These are phyloP conservation scores for Anguilla obscura DNA, from an alignment of 2,797 vertebrate genomes.

Conservation along the genomic window DNA sequence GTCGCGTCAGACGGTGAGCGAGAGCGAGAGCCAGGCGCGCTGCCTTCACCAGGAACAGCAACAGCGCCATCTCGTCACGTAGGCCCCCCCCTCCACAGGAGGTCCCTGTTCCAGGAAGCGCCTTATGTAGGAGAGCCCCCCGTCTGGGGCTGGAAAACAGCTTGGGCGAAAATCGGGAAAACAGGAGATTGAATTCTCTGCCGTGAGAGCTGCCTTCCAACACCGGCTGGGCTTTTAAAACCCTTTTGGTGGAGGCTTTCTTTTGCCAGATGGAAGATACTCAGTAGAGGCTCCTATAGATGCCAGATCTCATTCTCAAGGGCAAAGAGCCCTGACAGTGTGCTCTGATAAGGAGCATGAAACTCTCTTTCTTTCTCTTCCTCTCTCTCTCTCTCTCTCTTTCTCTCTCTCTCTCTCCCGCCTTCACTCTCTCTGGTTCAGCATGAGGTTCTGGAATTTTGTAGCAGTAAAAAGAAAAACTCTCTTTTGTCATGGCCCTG, in stretches of 20 bases:
- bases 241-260: background rate
- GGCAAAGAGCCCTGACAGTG: constrained; percentile 26
- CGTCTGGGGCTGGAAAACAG: constrained; percentile 14
- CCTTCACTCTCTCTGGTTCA: background rate
- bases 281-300: constrained; percentile 7
- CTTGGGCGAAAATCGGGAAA: constrained; percentile 1
- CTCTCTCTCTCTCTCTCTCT: background rate
- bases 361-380: background rate
- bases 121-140: background rate
- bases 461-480: constrained; percentile 21
- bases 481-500: constrained; percentile 25
- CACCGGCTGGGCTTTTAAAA: constrained; percentile 28
- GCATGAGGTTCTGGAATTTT: constrained; percentile 28
- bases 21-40: background rate
- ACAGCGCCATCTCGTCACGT: background rate
- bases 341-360: constrained; percentile 13
- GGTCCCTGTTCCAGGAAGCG: background rate
- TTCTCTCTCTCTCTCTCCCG: background rate
- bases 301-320: constrained; percentile 13
- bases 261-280: constrained; percentile 25
- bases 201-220: background rate
- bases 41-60: background rate
- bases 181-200: constrained; percentile 21
- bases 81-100: background rate
- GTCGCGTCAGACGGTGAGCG: background rate